A percentile compares a stretch with the other conserved stretches of the same genome.
Evolutionary conservation across 2,113 vertebrate species (phyloP).

Genomic region (Struthio camelus): DNA sequence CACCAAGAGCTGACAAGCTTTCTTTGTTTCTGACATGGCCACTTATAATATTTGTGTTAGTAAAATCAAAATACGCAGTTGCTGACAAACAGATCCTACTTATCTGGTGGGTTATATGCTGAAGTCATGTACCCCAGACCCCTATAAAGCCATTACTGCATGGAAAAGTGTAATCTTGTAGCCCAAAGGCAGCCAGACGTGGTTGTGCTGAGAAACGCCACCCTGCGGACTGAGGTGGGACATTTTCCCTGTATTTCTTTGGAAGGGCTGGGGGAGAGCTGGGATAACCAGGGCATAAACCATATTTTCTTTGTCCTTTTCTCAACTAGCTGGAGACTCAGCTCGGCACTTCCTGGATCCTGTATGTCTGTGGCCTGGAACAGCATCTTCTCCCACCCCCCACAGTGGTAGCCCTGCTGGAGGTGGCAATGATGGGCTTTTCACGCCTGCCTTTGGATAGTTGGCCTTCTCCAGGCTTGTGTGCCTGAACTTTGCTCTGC

Average conservation of each 20-base stretch:
- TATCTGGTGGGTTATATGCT: accelerated
- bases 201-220: accelerated
- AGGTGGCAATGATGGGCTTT: accelerated
- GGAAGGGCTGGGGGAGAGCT: neutral
- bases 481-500: neutral
- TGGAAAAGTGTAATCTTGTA: accelerated
- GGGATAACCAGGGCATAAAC: neutral
- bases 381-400: neutral
- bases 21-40: neutral
- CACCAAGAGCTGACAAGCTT: neutral
- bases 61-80: neutral
- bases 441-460: accelerated
- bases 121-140: neutral
- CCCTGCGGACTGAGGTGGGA: neutral
- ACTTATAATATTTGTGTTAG: accelerated
- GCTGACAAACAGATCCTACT: neutral
- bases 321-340: neutral
- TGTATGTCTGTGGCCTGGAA: no score
- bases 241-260: neutral
- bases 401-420: neutral
- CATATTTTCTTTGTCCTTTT: neutral
- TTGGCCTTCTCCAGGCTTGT: neutral
- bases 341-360: no score
- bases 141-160: accelerated
- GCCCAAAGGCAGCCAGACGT: accelerated